Evolutionary conservation across 2,888 invertebrate genomes (phyloP), one percentile per base, ranked within the genome.

Genomic region (Scaeva pyrastri): DNA sequence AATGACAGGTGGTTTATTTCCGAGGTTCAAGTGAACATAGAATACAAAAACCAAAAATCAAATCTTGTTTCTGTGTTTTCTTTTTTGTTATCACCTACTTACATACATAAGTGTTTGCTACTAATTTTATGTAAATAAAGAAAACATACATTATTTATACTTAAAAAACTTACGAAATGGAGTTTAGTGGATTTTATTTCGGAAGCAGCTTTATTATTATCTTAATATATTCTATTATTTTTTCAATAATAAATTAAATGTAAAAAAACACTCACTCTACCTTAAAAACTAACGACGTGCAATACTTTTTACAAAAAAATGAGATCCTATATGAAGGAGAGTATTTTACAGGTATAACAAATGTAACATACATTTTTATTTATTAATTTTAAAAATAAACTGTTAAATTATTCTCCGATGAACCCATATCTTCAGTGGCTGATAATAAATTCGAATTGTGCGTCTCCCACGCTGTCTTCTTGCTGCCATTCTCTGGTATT

Each of bases 401-500:
- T 58, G 94, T 94, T 89, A 94, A 91, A 91, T 94, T 94, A 90
- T 94, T 94, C 89, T 94, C 94, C n/a, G 93, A 93, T 48, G 94
- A 92, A 62, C 92, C 92, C 90, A 93, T 91, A 71, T 91, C 90
- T 76, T 92, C 92, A 6, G 90, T 90, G 31, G 92, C 91, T 6
- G 90, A 82, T 56, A 91, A 84, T 10, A 91, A 88, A 87, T 92
- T 92, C 21, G 91, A 93, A 90, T 87, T 66, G 12, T 88, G 87
- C 90, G 93, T 93, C 92, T 79, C 92, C 93, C 87, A 93, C 71
- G 90, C 89, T 82, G 87, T 88, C 89, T 89, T 90, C 48, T 90
- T 89, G 83, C 87, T 89, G 68, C 89, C 90, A 73, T 89, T 89
- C 26, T 91, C 90, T 21, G 74, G 60, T 21, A 52, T 36, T 45